A percentile compares a stretch with the other conserved stretches of the same genome.
These are phyloP conservation scores for Oreochromis aureus DNA, from an alignment of 2,113 vertebrate genomes.

Conservation along the genomic window DNA sequence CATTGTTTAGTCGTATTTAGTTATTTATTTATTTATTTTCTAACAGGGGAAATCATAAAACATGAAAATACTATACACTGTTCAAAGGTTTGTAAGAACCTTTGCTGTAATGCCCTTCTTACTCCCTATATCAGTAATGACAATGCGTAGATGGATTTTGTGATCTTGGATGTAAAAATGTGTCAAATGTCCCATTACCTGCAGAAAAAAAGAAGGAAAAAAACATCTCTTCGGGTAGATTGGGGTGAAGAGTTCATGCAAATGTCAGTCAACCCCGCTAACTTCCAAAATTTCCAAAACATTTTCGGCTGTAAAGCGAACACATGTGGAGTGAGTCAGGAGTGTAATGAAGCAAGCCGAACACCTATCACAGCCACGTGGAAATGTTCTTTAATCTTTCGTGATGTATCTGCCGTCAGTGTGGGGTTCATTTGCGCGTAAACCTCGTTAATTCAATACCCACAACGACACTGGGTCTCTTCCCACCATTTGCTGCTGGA, in stretches of 20 bases:
- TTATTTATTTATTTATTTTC: background rate
- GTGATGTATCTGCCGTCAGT: conserved; percentile 37
- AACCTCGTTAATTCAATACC: conserved; percentile 53
- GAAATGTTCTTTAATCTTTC: conserved; percentile 38
- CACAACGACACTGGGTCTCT: conserved; percentile 30
- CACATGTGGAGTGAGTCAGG: background rate
- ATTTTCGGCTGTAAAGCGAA: background rate
- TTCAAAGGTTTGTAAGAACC: background rate
- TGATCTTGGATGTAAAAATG: background rate
- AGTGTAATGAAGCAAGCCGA: conserved; percentile 9
- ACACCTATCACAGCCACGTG: conserved; percentile 11
- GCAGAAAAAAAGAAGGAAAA: background rate
- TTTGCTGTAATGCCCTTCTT: background rate
- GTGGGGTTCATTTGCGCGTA: conserved; percentile 39
- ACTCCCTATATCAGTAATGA: background rate
- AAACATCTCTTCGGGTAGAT: background rate
- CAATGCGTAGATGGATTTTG: background rate
- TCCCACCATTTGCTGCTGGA: conserved; percentile 49
- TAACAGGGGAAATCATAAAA: background rate
- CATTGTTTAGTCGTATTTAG: background rate
- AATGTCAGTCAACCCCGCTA: background rate
- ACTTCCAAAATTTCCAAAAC: background rate
- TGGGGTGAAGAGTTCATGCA: background rate
- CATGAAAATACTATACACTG: background rate
- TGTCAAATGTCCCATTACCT: background rate